Evolutionary conservation across 2,797 vertebrate genomes (phyloP).

Genomic region (Aythya fuligula): DNA sequence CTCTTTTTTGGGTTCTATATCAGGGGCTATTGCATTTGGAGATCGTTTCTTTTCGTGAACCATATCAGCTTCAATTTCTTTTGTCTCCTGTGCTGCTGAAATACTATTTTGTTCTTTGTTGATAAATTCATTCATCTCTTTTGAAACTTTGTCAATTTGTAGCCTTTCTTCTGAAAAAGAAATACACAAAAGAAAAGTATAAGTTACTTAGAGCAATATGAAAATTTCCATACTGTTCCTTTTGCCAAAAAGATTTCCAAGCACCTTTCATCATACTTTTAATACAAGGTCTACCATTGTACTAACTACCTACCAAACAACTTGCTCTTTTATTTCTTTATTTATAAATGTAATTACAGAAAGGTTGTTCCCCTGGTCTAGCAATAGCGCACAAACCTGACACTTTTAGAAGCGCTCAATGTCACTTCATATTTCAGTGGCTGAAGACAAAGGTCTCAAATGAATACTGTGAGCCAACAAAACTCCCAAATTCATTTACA

Average conservation of each 20-base stretch:
- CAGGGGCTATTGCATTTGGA: conserved; percentile 84
- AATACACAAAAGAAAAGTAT: not conserved
- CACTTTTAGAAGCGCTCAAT: not conserved
- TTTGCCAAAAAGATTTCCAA: not conserved
- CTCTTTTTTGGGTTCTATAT: conserved; percentile 85
- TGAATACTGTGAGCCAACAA: not conserved
- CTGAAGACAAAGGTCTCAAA: not conserved
- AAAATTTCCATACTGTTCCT: not conserved
- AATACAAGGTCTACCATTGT: not conserved
- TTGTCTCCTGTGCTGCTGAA: conserved; percentile 88
- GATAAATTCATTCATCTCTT: conserved; percentile 89
- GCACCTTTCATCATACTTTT: not conserved
- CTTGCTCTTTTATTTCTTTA: not conserved
- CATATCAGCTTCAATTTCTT: conserved; percentile 88
- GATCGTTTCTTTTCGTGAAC: conserved; percentile 91
- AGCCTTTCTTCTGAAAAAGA: conserved; percentile 88
- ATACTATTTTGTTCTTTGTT: conserved; percentile 88
- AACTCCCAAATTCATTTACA: not conserved
- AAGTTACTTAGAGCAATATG: not conserved
- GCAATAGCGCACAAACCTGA: not conserved
- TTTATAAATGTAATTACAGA: not conserved
- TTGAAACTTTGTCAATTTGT: conserved; percentile 87
- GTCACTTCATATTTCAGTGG: not conserved
- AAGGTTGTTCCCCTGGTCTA: not conserved
- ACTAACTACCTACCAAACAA: not conserved